Evolutionary conservation across 2,797 vertebrate species (phyloP), one percentile per base, ranked within the genome.

Genomic region (Epinephelus coioides): DNA sequence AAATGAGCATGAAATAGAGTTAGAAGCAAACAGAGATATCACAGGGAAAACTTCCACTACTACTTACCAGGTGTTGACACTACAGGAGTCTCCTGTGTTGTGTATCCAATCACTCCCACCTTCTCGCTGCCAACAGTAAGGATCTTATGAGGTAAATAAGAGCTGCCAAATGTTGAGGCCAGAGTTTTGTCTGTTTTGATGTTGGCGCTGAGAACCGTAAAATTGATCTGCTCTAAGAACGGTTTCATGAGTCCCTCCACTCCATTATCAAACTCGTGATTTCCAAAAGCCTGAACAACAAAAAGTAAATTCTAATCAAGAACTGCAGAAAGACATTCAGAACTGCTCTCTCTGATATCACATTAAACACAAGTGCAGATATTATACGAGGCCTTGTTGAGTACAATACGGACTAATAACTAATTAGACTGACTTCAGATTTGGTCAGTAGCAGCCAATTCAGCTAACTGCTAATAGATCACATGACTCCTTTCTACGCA

Each of bases 241-340:
- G 97, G 97, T 49, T 93, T 86, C 78, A 98, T 85, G 46, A 99
- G 94, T 49, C 97, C 98, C 0, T 96, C 92, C 40, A 97, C 94
- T 3, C 96, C 96, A 69, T 97, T 97, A 89, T 99, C 98, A 84
- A 99, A 99, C 93, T 99, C 98, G 13, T 99, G 98, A 50, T 99
- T 99, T 72, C 98, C 98, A 69, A 99, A 84, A 25, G 95, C 96
- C 98, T 99, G 91, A 38, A 81, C 18, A 83, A 40, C 40, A 40
- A 40, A 40, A 40, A 2, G 40, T 10, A 40, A 40, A 40, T 40
- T 40, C 11, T 2, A 40, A 40, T 40, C 11, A 8, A 40, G 40
- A 40, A 40, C 40, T 40, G 40, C 40, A 40, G 2, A 40, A 40
- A 40, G 9, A 40, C 2, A 40, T 40, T 40, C 40, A 40, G 40